Evolutionary conservation across 2,113 vertebrate species (phyloP).

Genomic region (Psophia crepitans): DNA sequence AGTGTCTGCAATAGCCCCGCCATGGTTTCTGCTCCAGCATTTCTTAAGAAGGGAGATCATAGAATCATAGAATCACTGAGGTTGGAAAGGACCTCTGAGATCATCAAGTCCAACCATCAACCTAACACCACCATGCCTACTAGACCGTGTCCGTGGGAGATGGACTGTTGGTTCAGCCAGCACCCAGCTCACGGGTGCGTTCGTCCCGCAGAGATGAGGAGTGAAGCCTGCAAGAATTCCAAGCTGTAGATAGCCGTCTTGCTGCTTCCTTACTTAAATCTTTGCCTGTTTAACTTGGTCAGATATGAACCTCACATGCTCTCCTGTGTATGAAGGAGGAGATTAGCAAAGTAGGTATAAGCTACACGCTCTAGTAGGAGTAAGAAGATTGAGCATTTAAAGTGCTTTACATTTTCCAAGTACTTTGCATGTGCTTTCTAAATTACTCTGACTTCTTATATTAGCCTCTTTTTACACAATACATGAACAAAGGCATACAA

Average conservation of each 20-base stretch:
- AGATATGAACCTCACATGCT: fast-evolving
- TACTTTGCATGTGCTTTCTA: background rate
- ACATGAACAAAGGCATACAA: fast-evolving
- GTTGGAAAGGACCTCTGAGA: no score
- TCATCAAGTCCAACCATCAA: no score
- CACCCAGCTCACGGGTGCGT: fast-evolving
- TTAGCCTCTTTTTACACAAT: background rate
- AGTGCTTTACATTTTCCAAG: background rate
- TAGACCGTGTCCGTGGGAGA: no score
- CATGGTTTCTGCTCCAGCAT: background rate
- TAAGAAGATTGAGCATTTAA: background rate
- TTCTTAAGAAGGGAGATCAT: background rate
- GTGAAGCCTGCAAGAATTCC: background rate
- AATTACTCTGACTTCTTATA: background rate
- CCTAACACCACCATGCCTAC: no score
- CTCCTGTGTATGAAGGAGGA: background rate
- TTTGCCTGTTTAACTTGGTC: background rate
- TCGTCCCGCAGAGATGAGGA: background rate
- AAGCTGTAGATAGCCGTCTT: background rate
- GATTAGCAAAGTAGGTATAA: background rate
- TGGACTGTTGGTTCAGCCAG: background rate
- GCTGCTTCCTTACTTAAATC: background rate
- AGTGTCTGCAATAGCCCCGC: background rate
- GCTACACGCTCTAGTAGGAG: background rate
- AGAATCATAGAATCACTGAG: no score